Conservation (phyloP, 2,113 vertebrate species). For the Planiliza haematocheilus region DNA sequence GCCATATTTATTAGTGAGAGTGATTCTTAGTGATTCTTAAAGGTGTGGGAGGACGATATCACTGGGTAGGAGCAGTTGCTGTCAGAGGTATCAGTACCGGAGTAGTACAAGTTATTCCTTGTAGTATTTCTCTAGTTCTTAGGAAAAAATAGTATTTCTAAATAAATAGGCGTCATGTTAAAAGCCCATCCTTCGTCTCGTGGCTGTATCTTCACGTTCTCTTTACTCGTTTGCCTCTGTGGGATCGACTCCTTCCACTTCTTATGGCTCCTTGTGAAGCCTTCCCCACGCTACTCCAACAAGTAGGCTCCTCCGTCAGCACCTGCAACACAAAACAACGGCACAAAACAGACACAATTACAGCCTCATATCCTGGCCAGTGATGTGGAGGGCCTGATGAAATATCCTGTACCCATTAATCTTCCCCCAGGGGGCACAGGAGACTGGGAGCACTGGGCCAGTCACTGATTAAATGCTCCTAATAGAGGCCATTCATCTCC, state of each 20-base stretch:
- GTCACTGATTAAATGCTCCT: slow-evolving; percentile 87
- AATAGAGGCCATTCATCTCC: slow-evolving; percentile 85
- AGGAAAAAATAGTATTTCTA: neutral
- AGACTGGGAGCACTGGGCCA: slow-evolving; percentile 74
- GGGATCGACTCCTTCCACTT: slow-evolving; percentile 17
- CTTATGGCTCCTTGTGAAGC: slow-evolving; percentile 43
- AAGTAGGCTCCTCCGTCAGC: slow-evolving; percentile 51
- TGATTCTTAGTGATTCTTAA: slow-evolving; percentile 10
- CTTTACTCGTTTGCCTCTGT: slow-evolving; percentile 61
- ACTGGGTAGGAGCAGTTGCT: neutral
- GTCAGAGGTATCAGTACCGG: slow-evolving; percentile 30
- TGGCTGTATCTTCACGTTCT: slow-evolving; percentile 23
- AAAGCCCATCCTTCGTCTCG: neutral
- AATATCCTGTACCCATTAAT: slow-evolving; percentile 85
- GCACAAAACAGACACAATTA: slow-evolving; percentile 74
- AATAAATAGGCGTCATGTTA: neutral
- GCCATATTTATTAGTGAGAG: slow-evolving; percentile 53
- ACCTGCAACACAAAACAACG: slow-evolving; percentile 65
- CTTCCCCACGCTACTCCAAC: slow-evolving; percentile 47
- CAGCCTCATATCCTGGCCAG: slow-evolving; percentile 72
- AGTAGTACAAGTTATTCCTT: slow-evolving; percentile 11
- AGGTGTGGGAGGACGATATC: slow-evolving; percentile 38
- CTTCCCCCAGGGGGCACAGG: slow-evolving; percentile 77
- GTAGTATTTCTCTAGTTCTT: neutral
- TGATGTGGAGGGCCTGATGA: slow-evolving; percentile 72